Evolutionary conservation across 2,113 vertebrate genomes (phyloP), one percentile per base, ranked within the genome.

Genomic region (Cathartes aura): DNA sequence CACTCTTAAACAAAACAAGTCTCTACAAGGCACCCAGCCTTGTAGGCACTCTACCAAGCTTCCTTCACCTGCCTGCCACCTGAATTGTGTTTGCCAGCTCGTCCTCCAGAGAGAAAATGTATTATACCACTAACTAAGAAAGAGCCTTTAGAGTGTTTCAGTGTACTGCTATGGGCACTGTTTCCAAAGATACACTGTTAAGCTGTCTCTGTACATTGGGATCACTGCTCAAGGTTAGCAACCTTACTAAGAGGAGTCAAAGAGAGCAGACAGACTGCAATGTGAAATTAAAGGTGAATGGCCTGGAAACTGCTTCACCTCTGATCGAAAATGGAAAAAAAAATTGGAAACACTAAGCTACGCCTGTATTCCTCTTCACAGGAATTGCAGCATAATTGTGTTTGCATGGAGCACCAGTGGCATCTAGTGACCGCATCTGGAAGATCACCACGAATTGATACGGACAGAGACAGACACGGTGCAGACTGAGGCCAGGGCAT

Each of bases 371-470:
- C 60, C 38, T 47, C 23, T 27, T 40, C 34, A 0, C 40, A 11
- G 15, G 30, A 43, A 7, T 2, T 15, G 70, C 60, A 7, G 71
- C 19, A 2, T 1, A 0, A 26, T 2, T 27, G 66, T 15, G 15
- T 71, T 79, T 93, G 29, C 21, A 0, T 73, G 92, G 96, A 87
- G 80, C 98, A 95, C 93, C 82, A 98, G 91, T 75, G 98, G 29
- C 98, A 98, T 70, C 98, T 98, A 98, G 97, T 88, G 98, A 95
- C 83, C 2, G 4, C 3, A 1, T 4, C 5, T 1, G 14, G 82
- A 83, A 75, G 30, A 70, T 50, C 63, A 19, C 79, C 68, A 1
- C 0, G 3, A 15, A 18, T 5, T 6, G 15, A 1, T 15, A 3
- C 0, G 23, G 29, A 1, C 21, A 2, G 15, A 10, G 48, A 36